These are phyloP conservation scores for Theodoxus fluviatilis DNA, from an alignment of 2,888 invertebrate species.

Conservation along the genomic window DNA sequence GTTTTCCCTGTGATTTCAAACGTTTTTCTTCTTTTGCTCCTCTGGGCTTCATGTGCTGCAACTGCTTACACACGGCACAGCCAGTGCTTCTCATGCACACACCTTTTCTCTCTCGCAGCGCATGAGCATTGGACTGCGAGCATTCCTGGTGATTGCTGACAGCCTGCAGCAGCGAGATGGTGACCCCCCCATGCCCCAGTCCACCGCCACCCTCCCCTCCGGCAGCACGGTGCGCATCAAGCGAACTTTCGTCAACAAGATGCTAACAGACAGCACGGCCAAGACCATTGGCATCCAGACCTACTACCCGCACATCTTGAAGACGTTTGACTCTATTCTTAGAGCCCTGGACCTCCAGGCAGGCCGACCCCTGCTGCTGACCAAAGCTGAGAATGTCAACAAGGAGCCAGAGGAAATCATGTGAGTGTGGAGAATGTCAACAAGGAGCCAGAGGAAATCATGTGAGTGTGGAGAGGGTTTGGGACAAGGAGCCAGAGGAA, in stretches of 20 bases:
- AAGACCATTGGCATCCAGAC: constrained; percentile 95
- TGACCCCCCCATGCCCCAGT: constrained; percentile 98
- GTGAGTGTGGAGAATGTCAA: constrained; percentile 92
- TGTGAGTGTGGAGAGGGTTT: too few relatives aligned
- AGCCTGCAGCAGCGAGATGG: constrained; percentile 98
- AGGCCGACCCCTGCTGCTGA: constrained; percentile 95
- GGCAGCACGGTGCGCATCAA: constrained; percentile 91
- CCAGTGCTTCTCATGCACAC: not conserved
- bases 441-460: constrained; percentile 74
- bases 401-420: constrained; percentile 73
- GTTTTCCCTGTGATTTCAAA: too few relatives aligned
- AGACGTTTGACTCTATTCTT: constrained; percentile 94
- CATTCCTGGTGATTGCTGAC: constrained; percentile 97
- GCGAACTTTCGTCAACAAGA: constrained; percentile 93
- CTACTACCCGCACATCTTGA: constrained; percentile 93
- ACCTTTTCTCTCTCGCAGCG: constrained; percentile 66
- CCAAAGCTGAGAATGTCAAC: constrained; percentile 92
- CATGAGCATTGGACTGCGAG: constrained; percentile 97
- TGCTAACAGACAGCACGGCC: constrained; percentile 86
- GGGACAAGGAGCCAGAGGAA: too few relatives aligned
- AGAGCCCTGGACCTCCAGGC: constrained; percentile 93
- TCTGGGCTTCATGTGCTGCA: not conserved
- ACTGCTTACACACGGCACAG: not conserved
- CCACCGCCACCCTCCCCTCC: constrained; percentile 91
- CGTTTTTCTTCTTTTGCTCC: not conserved